Percentiles rank a stretch among this genome's conserved stretches.
phyloP scores from a whole-genome alignment of 2,113 vertebrate species.

The Pteruthius melanotis region DNA sequence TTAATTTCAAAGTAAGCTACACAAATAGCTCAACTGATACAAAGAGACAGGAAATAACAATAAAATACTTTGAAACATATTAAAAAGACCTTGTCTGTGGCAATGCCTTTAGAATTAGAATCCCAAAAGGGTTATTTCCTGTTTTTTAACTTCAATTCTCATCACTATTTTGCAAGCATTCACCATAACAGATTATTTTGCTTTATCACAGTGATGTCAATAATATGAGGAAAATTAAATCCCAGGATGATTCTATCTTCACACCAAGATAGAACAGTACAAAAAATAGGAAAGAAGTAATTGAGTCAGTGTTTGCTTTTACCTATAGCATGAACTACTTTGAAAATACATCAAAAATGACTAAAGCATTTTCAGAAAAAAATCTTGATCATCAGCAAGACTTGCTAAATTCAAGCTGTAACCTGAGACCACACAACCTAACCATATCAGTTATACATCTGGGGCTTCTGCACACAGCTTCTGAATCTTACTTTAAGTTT shows the following conservation, averaged over 20 bases:
- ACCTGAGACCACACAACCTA: not conserved
- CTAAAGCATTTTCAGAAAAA: not conserved
- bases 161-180: not conserved
- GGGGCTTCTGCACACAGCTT: not conserved
- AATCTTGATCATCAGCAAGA: not conserved
- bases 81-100: not conserved
- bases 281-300: not conserved
- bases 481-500: not conserved
- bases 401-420: not conserved
- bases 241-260: not conserved
- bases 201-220: not conserved
- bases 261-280: not conserved
- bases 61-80: not conserved
- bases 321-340: not conserved
- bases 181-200: not conserved
- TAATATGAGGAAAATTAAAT: not conserved
- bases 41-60: not conserved
- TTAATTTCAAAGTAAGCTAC: not conserved
- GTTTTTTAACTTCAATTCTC: not conserved
- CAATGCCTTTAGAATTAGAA: not conserved
- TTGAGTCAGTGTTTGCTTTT: not conserved
- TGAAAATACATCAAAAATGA: not conserved
- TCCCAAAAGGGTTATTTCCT: not conserved
- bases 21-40: not conserved
- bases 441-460: not conserved